Evolutionary conservation across 2,113 vertebrate genomes (phyloP), one percentile per base, ranked within the genome.

Genomic region (Xyrauchen texanus): DNA sequence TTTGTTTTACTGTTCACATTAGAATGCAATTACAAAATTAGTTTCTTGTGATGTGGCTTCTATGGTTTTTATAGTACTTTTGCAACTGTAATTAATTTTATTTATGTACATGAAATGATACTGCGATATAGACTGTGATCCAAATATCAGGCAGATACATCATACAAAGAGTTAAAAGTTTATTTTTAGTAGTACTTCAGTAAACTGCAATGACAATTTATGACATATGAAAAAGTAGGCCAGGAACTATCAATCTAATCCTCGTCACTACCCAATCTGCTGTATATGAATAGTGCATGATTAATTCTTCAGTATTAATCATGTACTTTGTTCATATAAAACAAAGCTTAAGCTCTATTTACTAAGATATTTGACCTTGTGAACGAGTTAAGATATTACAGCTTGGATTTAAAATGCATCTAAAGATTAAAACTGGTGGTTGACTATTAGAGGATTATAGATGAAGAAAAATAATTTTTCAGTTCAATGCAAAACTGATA

Each of bases 251-350:
- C 82, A 74, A 78, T 82, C 73, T 93, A 94, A 94, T 94, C 92
- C 92, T 91, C 87, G 91, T 88, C 91, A 90, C 90, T 91, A 89
- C 88, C 90, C 91, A 93, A 93, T 93, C 92, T 93, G 91, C 88
- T 82, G 89, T 87, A 92, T 93, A 90, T 92, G 90, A 93, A 92
- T 90, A 91, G 91, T 92, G 90, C 88, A 88, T 93, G 93, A 94
- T 94, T 94, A 94, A 94, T 93, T 93, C 92, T 93, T 94, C 21
- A 86, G 90, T 92, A 93, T 93, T 94, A 93, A 93, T 93, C 92
- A 91, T 93, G 92, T 94, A 93, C 21, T 34, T 34, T 34, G 21
- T 34, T 34, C 91, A 92, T 92, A 94, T 93, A 93, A 93, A 94
- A 94, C 92, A 94, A 94, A 94, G 92, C 92, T 92, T 93, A 93